A percentile compares a stretch with the other conserved stretches of the same genome.
Evolutionary conservation across 2,797 vertebrate species (phyloP).

Genomic region (Pseudochaenichthys georgianus): DNA sequence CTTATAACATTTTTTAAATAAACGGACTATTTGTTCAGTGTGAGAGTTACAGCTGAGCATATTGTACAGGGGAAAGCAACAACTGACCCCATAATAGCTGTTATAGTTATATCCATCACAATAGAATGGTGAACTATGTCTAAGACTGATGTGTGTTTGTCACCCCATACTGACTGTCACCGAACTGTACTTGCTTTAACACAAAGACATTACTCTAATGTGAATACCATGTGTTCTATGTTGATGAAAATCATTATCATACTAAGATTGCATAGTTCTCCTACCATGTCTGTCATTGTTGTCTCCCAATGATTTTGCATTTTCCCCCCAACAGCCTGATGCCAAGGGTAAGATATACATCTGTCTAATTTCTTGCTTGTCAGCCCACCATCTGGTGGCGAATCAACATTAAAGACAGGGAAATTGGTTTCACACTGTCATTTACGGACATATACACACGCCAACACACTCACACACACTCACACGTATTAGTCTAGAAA

Average conservation of each 20-base stretch:
- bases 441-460: conserved; percentile 27
- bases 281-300: conserved; percentile 31
- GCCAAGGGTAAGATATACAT: conserved; percentile 75
- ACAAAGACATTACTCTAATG: not conserved
- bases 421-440: conserved; percentile 56
- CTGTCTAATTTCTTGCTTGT: conserved; percentile 82
- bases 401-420: conserved; percentile 68
- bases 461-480: conserved; percentile 11
- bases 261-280: conserved; percentile 30
- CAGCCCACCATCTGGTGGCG: conserved; percentile 78
- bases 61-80: not conserved
- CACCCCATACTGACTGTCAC: not conserved
- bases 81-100: not conserved
- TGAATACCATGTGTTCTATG: not conserved
- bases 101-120: not conserved
- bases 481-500: not conserved
- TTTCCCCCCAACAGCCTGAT: conserved; percentile 48
- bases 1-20: not conserved
- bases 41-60: not conserved
- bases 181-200: not conserved
- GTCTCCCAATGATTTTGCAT: conserved; percentile 35
- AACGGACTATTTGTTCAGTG: not conserved
- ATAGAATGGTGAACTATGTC: not conserved
- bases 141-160: not conserved
- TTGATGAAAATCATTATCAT: conserved; percentile 15